Percentiles rank a stretch among this genome's conserved stretches.
Evolutionary conservation across 2,888 invertebrate species (phyloP).

Genomic region (Ormyrus pomaceus): DNA sequence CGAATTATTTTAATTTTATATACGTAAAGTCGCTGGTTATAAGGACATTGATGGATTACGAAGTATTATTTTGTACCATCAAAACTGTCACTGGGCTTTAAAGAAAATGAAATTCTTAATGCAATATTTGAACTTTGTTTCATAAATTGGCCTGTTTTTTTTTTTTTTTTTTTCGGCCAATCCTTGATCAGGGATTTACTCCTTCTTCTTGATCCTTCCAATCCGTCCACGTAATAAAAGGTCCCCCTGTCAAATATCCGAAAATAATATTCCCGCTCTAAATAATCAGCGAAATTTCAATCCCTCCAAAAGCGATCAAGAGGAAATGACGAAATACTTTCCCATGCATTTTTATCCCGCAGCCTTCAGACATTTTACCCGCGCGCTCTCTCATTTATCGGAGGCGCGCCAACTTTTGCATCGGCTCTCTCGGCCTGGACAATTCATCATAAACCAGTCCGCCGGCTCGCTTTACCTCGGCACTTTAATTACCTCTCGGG

Average conservation of each 20-base stretch:
- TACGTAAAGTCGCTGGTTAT: not conserved
- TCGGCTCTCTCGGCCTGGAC: slow-evolving; percentile 35
- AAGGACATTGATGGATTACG: slow-evolving; percentile 40
- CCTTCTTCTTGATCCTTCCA: no score
- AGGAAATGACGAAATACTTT: slow-evolving; percentile 32
- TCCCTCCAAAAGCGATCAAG: not conserved
- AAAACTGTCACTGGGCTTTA: no score
- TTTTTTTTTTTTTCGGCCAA: no score
- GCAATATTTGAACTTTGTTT: no score
- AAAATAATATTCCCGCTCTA: no score
- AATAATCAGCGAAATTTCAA: not conserved
- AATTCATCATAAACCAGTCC: slow-evolving; percentile 56
- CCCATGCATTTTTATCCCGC: slow-evolving; percentile 39
- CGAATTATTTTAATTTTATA: slow-evolving; percentile 21
- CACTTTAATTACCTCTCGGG: slow-evolving; percentile 52
- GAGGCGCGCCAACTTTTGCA: slow-evolving; percentile 29
- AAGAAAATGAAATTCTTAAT: no score
- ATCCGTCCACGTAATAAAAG: no score
- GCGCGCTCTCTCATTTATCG: slow-evolving; percentile 23
- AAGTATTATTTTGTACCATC: not conserved
- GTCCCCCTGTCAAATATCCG: no score
- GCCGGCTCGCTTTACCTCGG: slow-evolving; percentile 49
- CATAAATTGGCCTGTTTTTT: no score
- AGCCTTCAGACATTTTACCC: not conserved
- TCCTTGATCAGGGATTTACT: no score